Conservation (phyloP, 2,888 invertebrate genomes). For the Latheticus oryzae region DNA sequence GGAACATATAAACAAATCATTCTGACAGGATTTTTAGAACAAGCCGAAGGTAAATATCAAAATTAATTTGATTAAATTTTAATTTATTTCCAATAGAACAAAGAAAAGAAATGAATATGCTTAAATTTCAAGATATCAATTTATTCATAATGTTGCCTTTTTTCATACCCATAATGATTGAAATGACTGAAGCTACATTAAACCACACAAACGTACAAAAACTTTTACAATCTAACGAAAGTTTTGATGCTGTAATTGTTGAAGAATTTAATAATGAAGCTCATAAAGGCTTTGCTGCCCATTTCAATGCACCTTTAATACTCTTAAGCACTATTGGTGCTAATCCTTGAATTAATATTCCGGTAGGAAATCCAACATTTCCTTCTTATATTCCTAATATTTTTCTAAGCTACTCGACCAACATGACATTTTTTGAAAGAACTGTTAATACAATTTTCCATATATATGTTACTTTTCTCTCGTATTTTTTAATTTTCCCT, state of each 20-base stretch:
- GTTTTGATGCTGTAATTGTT: constrained; percentile 61
- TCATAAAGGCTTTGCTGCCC: constrained; percentile 60
- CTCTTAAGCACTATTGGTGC: constrained; percentile 65
- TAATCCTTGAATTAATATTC: constrained; percentile 65
- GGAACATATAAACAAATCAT: constrained; percentile 16
- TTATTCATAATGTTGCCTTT: constrained; percentile 1
- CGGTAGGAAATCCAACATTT: constrained; percentile 66
- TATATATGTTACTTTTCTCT: constrained; percentile 51
- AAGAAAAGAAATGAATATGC: constrained; percentile 7
- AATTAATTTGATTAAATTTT: not conserved
- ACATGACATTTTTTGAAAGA: constrained; percentile 69
- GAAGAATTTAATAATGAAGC: constrained; percentile 68
- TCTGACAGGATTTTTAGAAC: constrained; percentile 30
- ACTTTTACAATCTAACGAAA: constrained; percentile 56
- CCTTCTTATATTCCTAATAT: constrained; percentile 67
- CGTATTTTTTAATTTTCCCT: constrained; percentile 46
- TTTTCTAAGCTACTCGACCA: constrained; percentile 56
- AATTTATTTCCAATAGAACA: constrained; percentile 7
- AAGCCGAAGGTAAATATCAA: constrained; percentile 25
- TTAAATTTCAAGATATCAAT: constrained; percentile 43
- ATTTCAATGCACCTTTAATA: constrained; percentile 61
- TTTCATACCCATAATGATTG: not conserved
- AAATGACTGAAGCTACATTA: constrained; percentile 4
- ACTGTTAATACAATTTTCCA: constrained; percentile 66
- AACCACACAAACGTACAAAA: constrained; percentile 49